phyloP scores from a whole-genome alignment of 2,888 invertebrate species.

The Chydorus sphaericus region DNA sequence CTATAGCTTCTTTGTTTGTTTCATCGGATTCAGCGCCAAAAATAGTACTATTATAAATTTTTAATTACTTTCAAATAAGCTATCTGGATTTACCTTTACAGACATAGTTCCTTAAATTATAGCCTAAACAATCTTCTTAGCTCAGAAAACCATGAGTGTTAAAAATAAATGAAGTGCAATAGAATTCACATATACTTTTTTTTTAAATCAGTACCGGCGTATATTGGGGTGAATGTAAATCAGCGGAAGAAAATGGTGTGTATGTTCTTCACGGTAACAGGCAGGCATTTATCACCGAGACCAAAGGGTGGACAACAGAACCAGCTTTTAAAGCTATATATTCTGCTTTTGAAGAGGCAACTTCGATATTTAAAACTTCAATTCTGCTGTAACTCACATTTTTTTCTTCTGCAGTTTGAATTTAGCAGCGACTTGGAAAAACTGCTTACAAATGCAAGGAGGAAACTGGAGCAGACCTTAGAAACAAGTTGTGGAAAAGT shows the following conservation, averaged over 20 bases:
- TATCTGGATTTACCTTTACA: too few species aligned
- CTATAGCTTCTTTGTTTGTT: too few species aligned
- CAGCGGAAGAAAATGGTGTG: slow-evolving; percentile 55
- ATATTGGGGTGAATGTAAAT: slow-evolving; percentile 75
- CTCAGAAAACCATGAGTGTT: too few species aligned
- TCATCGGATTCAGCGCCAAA: too few species aligned
- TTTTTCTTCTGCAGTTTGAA: slow-evolving; percentile 37
- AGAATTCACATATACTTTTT: too few species aligned
- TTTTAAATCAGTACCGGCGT: slow-evolving; percentile 47
- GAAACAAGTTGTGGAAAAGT: slow-evolving; percentile 50
- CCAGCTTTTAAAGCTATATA: slow-evolving; percentile 65
- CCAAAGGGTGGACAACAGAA: too few species aligned
- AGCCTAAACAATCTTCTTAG: too few species aligned
- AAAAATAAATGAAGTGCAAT: too few species aligned
- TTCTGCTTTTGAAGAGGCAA: slow-evolving; percentile 43
- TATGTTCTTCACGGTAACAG: slow-evolving; percentile 77
- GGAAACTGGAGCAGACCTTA: slow-evolving; percentile 36
- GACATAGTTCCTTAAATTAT: too few species aligned
- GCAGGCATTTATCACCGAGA: slow-evolving; percentile 66
- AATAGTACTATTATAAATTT: too few species aligned
- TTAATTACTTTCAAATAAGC: too few species aligned
- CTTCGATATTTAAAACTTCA: background rate
- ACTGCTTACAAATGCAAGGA: slow-evolving; percentile 42
- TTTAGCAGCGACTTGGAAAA: slow-evolving; percentile 47
- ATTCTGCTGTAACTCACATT: slow-evolving; percentile 19